Evolutionary conservation across 2,113 vertebrate genomes (phyloP), one percentile per base, ranked within the genome.

Genomic region (Echinops telfairi): DNA sequence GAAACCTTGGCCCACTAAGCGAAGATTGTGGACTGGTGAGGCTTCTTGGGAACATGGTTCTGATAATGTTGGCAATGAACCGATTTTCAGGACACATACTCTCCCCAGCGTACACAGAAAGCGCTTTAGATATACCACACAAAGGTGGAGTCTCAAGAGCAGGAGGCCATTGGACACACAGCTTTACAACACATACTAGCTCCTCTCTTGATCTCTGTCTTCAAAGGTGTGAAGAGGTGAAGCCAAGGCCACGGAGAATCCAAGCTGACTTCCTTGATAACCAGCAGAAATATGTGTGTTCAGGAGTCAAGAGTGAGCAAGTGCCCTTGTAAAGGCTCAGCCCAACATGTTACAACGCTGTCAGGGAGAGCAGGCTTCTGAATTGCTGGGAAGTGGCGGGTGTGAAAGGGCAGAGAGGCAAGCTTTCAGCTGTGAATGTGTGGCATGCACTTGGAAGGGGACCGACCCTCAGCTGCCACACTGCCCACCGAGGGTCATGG

Each of bases 401-500:
- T 27, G 70, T 85, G 91, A 68, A 57, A 8, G 92, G 73, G 76
- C 47, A 11, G 33, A 11, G 29, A n/a, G 19, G 53, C 31, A 3
- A 66, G 70, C 85, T 88, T 70, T 79, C 62, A 77, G 82, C 91
- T 86, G 87, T 33, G 89, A 86, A 88, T 64, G 60, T 17, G 88
- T 4, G 38, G 64, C n/a, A 47, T 78, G 83, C 70, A 20, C 71
- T 77, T 80, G 53, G 91, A 88, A 31, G 40, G 0, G 23, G 77
- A 22, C 6, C 0, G 10, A 3, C 22, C 27, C 0, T 0, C 58
- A 71, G 73, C 64, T 0, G 15, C 83, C 43, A 66, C n/a, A 0
- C 71, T 38, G 36, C 83, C 43, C 86, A 71, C 36, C 43, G 7
- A 95, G 95, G 84, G 93, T 95, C 95, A 76, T 3, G 75, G 91